Evolutionary conservation across 2,888 invertebrate species (phyloP), one percentile per base, ranked within the genome.

Genomic region (Antheraea yamamai): DNA sequence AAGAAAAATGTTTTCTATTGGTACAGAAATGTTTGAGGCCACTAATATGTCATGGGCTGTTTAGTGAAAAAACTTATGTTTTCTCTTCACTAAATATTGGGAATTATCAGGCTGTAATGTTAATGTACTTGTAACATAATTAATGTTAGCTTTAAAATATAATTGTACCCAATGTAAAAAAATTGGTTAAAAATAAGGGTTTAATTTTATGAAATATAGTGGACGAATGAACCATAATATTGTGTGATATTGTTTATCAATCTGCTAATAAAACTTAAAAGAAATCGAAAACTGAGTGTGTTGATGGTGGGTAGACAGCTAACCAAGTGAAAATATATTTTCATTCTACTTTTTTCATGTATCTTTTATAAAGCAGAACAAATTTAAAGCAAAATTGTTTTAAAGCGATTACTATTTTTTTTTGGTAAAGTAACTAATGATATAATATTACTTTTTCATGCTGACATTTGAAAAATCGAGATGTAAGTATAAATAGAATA

Each of bases 401-500:
- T 55, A 18, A 55, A 20, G 0, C 20, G 4, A 55, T n/a, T 55
- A 18, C n/a, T 7, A 1, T 55, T 7, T 55, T 55, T 18, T 55
- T n/a, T 55, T n/a, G 18, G 18, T 2, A 18, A 23, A 23, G n/a
- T 61, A 61, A 23, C n/a, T 7, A 8, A 61, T 23, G 23, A 30
- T 66, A 3, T 4, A 66, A 30, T 30, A 30, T 26, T 61, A 47
- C 47, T 76, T 82, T 83, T 88, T 80, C 90, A 90, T 87, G 90
- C 90, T 84, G 39, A 78, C 87, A 78, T 76, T 80, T 77, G 77
- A 81, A 79, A 79, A 80, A 35, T 77, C 75, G 79, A 61, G 58
- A 58, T 86, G 90, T 90, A 81, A 90, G 90, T 88, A 72, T 66
- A 71, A 71, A 75, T 64, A 58, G 66, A 74, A 61, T 74, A 26